These are phyloP conservation scores for Nicator chloris DNA, from an alignment of 2,113 vertebrate species.

Conservation along the genomic window DNA sequence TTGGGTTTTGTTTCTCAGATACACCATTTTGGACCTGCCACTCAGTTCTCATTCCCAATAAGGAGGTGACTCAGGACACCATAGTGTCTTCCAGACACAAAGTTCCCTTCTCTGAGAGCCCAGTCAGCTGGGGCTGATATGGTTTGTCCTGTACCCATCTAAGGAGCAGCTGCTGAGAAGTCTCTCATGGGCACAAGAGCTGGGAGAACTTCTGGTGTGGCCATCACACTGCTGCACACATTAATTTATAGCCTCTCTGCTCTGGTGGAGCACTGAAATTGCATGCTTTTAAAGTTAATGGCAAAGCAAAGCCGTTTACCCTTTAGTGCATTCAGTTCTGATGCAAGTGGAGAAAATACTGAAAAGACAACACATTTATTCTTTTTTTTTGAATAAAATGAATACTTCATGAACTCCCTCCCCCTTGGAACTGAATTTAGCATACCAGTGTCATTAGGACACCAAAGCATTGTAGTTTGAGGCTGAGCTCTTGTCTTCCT, in stretches of 20 bases:
- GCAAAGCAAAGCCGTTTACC: not conserved
- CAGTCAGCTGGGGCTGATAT: not conserved
- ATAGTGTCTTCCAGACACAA: not conserved
- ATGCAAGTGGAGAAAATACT: not conserved
- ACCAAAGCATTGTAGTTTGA: not conserved
- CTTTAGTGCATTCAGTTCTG: not conserved
- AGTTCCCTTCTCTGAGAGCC: not conserved
- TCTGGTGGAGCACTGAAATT: not conserved
- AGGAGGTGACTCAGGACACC: not conserved
- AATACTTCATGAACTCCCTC: not conserved
- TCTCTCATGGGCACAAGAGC: not conserved
- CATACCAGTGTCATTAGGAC: rapidly evolving
- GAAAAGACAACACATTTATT: not conserved
- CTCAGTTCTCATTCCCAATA: not conserved
- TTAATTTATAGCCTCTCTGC: not conserved
- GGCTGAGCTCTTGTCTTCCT: not conserved
- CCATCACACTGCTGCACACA: not conserved
- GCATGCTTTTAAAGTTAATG: not conserved
- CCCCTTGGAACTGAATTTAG: not conserved
- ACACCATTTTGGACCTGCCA: rapidly evolving
- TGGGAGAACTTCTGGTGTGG: not conserved
- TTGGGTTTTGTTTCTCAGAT: not conserved
- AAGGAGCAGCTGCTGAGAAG: not conserved
- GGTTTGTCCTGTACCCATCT: not conserved
- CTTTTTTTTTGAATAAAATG: not conserved